Percentiles rank a stretch among this genome's conserved stretches.
Conservation (phyloP, 2,113 vertebrate species). For the Hoplias malabaricus region DNA sequence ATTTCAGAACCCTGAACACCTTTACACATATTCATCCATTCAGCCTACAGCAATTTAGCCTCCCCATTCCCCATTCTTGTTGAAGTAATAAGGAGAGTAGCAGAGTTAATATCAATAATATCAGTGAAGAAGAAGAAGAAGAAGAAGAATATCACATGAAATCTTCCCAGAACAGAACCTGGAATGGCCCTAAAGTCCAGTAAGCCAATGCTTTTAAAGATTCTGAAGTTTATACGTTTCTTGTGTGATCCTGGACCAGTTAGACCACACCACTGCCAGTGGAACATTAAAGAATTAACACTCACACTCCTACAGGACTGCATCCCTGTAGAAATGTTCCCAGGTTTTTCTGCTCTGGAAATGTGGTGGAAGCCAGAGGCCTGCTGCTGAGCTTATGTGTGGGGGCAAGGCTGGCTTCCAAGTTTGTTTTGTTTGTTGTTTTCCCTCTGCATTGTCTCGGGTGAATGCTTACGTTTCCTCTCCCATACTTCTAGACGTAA, state of each 20-base stretch:
- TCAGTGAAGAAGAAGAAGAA: slow-evolving; percentile 24
- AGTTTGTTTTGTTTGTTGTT: slow-evolving; percentile 67
- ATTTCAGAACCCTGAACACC: too few species aligned
- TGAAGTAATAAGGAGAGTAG: too few species aligned
- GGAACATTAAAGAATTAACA: slow-evolving; percentile 35
- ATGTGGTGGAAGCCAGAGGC: slow-evolving; percentile 14
- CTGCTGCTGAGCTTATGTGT: background rate
- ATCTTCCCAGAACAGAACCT: slow-evolving; percentile 1
- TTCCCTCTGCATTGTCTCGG: slow-evolving; percentile 63
- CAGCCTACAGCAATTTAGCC: too few species aligned
- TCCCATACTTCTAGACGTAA: slow-evolving; percentile 67
- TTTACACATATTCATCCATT: too few species aligned
- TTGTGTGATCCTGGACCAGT: slow-evolving; percentile 39
- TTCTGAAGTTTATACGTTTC: too few species aligned
- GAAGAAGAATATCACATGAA: background rate
- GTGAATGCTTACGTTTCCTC: slow-evolving; percentile 66
- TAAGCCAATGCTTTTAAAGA: background rate
- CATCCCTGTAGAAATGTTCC: slow-evolving; percentile 51
- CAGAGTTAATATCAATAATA: too few species aligned
- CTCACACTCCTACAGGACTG: slow-evolving; percentile 44
- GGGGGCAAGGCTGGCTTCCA: slow-evolving; percentile 42
- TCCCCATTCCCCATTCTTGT: too few species aligned
- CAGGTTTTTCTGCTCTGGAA: slow-evolving; percentile 26
- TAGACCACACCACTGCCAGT: slow-evolving; percentile 7
- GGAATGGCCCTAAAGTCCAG: background rate